A percentile compares a stretch with the other conserved stretches of the same genome.
Evolutionary conservation across 2,113 vertebrate genomes (phyloP).

Genomic region (Polypterus senegalus): DNA sequence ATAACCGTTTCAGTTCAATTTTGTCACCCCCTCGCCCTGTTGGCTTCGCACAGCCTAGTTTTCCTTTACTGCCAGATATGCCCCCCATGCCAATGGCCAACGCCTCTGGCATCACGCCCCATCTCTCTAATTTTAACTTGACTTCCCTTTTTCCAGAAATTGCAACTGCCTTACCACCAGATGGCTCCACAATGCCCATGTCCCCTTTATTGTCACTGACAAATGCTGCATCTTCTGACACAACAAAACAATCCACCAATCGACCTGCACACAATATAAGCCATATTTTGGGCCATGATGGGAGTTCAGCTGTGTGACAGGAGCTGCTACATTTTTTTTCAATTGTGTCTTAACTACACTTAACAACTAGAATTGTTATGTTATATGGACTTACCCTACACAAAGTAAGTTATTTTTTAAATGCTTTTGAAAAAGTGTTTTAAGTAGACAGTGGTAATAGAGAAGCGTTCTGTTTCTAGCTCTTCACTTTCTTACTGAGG

Average conservation of each 20-base stretch:
- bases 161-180: conserved; percentile 80
- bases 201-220: conserved; percentile 87
- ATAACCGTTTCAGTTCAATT: conserved; percentile 94
- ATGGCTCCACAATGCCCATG: conserved; percentile 83
- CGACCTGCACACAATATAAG: conserved; percentile 97
- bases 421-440: too few relatives aligned
- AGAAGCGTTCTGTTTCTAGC: too few relatives aligned
- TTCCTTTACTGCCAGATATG: conserved; percentile 88
- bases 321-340: too few relatives aligned
- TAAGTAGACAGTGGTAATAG: too few relatives aligned
- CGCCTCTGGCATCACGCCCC: conserved; percentile 65
- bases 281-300: conserved; percentile 95
- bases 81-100: conserved; percentile 88
- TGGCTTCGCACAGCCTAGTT: conserved; percentile 87
- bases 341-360: too few relatives aligned
- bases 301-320: conserved; percentile 80
- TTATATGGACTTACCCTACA: too few relatives aligned
- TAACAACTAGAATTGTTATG: too few relatives aligned
- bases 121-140: conserved; percentile 93
- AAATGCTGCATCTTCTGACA: conserved; percentile 81
- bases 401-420: too few relatives aligned
- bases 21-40: conserved; percentile 91
- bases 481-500: too few relatives aligned
- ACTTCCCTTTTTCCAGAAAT: conserved; percentile 95
- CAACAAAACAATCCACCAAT: conserved; percentile 84